Evolutionary conservation across 2,797 vertebrate species (phyloP).

Genomic region (Alca torda): DNA sequence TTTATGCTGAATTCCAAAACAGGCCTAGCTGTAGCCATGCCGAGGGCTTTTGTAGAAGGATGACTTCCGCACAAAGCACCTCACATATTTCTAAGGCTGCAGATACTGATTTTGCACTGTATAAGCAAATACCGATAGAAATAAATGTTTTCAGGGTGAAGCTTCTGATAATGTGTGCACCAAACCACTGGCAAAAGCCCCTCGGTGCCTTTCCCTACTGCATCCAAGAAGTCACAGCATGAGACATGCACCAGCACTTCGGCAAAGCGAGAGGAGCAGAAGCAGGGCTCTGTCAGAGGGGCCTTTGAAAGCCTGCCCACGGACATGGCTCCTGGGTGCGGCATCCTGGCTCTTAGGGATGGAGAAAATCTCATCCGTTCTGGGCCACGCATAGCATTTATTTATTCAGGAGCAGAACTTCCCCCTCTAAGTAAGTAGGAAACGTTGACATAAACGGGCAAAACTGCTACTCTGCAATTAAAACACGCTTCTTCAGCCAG

Average conservation of each 20-base stretch:
- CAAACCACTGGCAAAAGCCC: not conserved
- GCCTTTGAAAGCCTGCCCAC: not conserved
- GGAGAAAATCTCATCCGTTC: not conserved
- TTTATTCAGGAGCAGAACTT: constrained; percentile 18
- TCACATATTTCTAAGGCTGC: not conserved
- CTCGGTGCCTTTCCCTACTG: not conserved
- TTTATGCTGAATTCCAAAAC: not conserved
- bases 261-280: not conserved
- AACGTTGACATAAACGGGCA: not conserved
- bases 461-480: constrained; percentile 12
- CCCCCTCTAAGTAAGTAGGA: constrained; percentile 14
- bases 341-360: not conserved
- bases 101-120: not conserved
- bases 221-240: accelerated
- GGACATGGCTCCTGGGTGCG: not conserved
- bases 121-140: not conserved
- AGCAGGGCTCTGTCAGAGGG: accelerated
- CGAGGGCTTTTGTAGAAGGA: not conserved
- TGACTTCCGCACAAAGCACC: not conserved
- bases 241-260: accelerated
- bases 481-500: not conserved
- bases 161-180: accelerated
- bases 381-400: not conserved
- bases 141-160: not conserved
- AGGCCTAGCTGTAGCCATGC: not conserved